phyloP scores from a whole-genome alignment of 2,797 vertebrate genomes.

The Arrhamphus sclerolepis region DNA sequence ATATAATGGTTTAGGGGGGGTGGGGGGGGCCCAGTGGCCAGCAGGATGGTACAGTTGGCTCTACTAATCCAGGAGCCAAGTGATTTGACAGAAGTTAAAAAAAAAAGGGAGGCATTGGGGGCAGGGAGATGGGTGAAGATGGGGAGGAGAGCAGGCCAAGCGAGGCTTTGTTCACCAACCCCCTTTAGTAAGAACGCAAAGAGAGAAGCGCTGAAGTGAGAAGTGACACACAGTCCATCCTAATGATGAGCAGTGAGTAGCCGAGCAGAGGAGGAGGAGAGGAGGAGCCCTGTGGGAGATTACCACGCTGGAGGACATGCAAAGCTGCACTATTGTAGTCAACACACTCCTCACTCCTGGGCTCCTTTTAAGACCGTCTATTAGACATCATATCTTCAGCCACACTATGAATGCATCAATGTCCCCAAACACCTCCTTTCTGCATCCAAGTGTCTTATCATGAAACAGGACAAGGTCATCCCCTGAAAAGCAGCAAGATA shows the following conservation, averaged over 20 bases:
- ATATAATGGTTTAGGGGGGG: slow-evolving; percentile 1
- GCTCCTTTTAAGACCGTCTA: slow-evolving; percentile 21
- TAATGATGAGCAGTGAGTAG: slow-evolving; percentile 61
- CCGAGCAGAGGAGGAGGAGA: slow-evolving; percentile 31
- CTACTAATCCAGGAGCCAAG: slow-evolving; percentile 35
- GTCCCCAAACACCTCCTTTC: slow-evolving; percentile 24
- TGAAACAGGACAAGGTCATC: slow-evolving; percentile 31
- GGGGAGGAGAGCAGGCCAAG: slow-evolving; percentile 28
- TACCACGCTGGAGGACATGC: slow-evolving; percentile 42
- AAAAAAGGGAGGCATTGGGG: slow-evolving; percentile 5
- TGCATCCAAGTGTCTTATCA: slow-evolving; percentile 12
- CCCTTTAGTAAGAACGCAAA: slow-evolving; percentile 30
- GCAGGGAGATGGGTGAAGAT: slow-evolving; percentile 15
- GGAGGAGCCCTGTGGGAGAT: slow-evolving; percentile 54
- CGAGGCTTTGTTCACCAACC: slow-evolving; percentile 54
- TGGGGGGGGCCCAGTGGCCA: slow-evolving; percentile 40
- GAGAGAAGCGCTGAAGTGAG: slow-evolving; percentile 46
- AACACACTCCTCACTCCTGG: slow-evolving; percentile 4
- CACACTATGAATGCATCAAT: slow-evolving; percentile 15
- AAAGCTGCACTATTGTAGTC: slow-evolving; percentile 22
- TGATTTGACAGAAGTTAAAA: slow-evolving; percentile 34
- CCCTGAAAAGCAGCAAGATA: background rate
- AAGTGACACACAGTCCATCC: slow-evolving; percentile 66
- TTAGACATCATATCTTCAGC: slow-evolving; percentile 49
- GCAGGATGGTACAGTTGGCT: slow-evolving; percentile 39